Conservation (phyloP, 2,113 vertebrate genomes). For the Carassius carassius region DNA sequence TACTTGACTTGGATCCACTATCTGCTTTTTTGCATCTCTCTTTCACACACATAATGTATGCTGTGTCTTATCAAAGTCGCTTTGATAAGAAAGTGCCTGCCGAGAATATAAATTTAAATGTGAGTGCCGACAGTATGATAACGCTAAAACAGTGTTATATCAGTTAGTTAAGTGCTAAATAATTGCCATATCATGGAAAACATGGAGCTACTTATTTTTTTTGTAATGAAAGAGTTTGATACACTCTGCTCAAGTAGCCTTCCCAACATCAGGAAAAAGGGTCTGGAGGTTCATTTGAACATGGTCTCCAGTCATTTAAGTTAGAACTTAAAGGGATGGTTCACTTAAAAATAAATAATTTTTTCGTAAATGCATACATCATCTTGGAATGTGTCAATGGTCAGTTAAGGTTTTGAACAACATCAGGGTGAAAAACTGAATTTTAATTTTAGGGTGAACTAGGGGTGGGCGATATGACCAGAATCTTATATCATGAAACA, state of each 20-base stretch:
- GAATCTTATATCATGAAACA: too few relatives aligned
- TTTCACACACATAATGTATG: constrained; percentile 25
- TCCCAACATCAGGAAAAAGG: background rate
- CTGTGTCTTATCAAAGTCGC: constrained; percentile 4
- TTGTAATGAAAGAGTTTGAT: too few relatives aligned
- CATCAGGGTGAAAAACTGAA: background rate
- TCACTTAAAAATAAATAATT: background rate
- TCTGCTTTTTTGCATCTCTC: constrained; percentile 16
- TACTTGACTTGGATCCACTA: constrained; percentile 26
- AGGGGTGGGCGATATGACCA: too few relatives aligned
- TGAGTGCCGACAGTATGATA: background rate
- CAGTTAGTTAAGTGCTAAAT: constrained; percentile 21
- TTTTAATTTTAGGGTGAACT: background rate
- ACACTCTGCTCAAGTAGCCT: too few relatives aligned
- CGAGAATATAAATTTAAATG: constrained; percentile 14
- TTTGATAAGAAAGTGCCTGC: constrained; percentile 33
- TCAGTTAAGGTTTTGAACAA: background rate
- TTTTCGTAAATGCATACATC: too few relatives aligned
- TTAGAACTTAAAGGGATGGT: background rate
- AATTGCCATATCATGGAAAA: background rate
- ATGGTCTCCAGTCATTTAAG: background rate
- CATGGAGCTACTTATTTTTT: background rate
- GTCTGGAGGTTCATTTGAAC: background rate
- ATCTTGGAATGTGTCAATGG: too few relatives aligned
- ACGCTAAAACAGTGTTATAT: background rate